A percentile compares a stretch with the other conserved stretches of the same genome.
Evolutionary conservation across 2,888 invertebrate species (phyloP).

Genomic region (Dascillus cervinus): DNA sequence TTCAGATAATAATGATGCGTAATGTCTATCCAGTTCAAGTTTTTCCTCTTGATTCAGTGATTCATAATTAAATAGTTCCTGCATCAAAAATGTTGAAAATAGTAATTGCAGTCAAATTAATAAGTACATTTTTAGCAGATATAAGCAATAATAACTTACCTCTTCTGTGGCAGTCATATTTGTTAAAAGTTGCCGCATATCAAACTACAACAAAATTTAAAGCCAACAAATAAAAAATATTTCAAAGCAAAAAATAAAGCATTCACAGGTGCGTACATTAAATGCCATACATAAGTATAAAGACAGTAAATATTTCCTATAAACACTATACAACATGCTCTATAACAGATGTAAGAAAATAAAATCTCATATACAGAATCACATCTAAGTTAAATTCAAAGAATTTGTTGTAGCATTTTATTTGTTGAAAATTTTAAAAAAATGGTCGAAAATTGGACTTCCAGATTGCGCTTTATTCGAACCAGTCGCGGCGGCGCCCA

Average conservation of each 20-base stretch:
- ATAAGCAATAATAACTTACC: conserved; percentile 35
- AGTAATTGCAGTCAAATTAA: not conserved
- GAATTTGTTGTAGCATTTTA: no score
- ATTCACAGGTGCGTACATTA: no score
- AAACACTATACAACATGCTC: no score
- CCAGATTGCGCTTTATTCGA: no score
- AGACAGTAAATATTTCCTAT: no score
- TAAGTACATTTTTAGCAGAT: not conserved
- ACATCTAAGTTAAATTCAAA: no score
- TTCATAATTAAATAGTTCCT: conserved; percentile 7
- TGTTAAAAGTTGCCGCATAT: conserved; percentile 48
- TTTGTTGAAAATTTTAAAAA: no score
- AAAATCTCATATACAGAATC: no score
- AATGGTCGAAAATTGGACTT: no score
- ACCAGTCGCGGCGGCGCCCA: no score
- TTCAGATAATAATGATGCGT: conserved; percentile 63
- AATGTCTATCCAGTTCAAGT: conserved; percentile 59
- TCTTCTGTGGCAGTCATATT: conserved; percentile 45
- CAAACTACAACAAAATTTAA: conserved; percentile 46
- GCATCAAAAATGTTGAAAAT: not conserved
- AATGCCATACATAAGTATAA: no score
- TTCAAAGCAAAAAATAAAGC: conserved; percentile 23
- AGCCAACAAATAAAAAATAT: conserved; percentile 23
- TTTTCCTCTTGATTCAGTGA: conserved; percentile 56
- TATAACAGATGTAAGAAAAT: no score